These are phyloP conservation scores for Butorides virescens DNA, from an alignment of 2,113 vertebrate genomes.

Conservation along the genomic window DNA sequence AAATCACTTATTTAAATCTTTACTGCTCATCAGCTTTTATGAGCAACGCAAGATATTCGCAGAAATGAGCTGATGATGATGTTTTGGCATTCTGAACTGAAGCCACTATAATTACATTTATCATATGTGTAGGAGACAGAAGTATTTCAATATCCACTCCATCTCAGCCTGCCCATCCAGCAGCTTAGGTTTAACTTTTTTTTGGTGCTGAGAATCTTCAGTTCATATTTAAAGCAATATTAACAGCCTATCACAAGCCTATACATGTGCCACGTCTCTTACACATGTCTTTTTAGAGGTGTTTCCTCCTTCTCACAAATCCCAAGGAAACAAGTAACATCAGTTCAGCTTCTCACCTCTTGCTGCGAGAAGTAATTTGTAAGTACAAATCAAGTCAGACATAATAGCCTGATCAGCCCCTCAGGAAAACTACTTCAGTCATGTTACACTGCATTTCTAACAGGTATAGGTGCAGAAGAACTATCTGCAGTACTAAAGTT, in stretches of 20 bases:
- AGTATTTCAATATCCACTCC: neutral
- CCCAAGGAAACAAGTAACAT: neutral
- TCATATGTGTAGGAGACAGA: neutral
- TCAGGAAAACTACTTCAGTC: neutral
- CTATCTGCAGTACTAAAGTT: neutral
- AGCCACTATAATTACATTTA: neutral
- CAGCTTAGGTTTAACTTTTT: neutral
- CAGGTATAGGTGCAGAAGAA: neutral
- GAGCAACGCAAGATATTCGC: neutral
- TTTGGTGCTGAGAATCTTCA: neutral
- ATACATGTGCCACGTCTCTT: neutral
- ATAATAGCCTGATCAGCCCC: neutral
- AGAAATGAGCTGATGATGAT: neutral
- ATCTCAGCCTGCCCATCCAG: neutral
- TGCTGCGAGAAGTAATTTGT: neutral
- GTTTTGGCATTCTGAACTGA: neutral
- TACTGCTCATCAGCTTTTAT: neutral
- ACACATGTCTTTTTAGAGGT: neutral
- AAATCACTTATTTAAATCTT: constrained; percentile 2
- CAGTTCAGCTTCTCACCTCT: neutral
- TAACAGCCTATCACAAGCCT: neutral
- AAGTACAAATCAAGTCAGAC: neutral
- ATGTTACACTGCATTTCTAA: neutral
- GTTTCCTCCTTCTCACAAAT: neutral
- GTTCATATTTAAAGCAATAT: neutral